These are phyloP conservation scores for Geopemphigus sp. DNA, from an alignment of 1,140 invertebrate species.

Conservation along the genomic window DNA sequence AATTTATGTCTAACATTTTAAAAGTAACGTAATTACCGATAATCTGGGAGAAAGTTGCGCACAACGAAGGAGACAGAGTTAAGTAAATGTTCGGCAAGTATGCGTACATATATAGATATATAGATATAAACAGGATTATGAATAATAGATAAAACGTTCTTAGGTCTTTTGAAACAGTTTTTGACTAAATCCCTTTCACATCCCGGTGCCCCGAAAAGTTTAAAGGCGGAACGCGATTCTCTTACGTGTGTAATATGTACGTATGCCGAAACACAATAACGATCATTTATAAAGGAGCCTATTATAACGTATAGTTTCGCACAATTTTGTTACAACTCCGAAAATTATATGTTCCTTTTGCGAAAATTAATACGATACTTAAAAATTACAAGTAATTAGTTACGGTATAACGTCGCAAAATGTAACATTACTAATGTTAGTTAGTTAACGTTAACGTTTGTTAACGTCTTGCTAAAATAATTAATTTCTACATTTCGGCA, in stretches of 20 bases:
- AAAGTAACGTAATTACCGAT: conserved; percentile 25
- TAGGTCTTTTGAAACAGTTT: neutral
- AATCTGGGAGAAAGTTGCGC: conserved; percentile 29
- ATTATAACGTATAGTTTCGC: no score
- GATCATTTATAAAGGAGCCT: no score
- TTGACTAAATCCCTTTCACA: neutral
- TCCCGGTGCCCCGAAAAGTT: neutral
- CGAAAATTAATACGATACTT: no score
- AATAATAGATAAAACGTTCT: conserved; percentile 41
- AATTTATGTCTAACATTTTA: conserved; percentile 25
- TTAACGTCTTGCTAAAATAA: no score
- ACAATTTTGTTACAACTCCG: no score
- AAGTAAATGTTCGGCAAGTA: conserved; percentile 19
- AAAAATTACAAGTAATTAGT: no score
- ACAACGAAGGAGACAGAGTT: conserved; percentile 7
- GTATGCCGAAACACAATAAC: neutral
- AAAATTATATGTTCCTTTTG: no score
- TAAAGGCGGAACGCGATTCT: neutral
- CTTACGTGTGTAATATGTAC: neutral
- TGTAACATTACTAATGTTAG: no score
- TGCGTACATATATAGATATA: no score
- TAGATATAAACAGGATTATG: conserved; percentile 26
- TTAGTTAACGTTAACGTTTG: no score
- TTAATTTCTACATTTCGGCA: no score
- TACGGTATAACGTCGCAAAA: no score